Percentiles rank a stretch among this genome's conserved stretches.
Conservation (phyloP, 2,888 invertebrate genomes). For the Euplagia quadripunctaria region DNA sequence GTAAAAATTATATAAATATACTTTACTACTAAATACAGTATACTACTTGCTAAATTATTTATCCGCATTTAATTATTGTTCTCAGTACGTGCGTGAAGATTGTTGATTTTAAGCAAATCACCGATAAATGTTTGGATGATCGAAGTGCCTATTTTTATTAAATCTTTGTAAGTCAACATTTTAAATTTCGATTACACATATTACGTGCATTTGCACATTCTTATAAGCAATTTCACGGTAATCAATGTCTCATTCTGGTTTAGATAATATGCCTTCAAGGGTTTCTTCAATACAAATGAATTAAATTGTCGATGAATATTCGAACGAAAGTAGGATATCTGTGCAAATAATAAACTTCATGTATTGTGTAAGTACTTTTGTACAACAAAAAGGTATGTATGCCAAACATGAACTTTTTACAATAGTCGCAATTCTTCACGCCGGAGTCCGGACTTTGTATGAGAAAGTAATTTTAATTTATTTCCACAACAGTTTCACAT, state of each 20-base stretch:
- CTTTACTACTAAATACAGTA: no score
- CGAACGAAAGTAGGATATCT: constrained; percentile 63
- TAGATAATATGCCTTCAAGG: constrained; percentile 59
- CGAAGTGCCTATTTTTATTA: no score
- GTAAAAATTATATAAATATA: no score
- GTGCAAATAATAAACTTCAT: constrained; percentile 30
- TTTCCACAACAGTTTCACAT: constrained; percentile 39
- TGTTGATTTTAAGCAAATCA: no score
- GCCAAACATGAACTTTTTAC: constrained; percentile 27
- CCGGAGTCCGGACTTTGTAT: constrained; percentile 21
- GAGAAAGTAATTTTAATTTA: constrained; percentile 24
- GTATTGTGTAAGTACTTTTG: neutral
- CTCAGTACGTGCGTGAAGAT: no score
- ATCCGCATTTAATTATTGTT: neutral
- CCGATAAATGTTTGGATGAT: no score
- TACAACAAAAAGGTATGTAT: constrained; percentile 25
- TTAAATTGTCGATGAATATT: constrained; percentile 43
- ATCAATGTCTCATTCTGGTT: constrained; percentile 38
- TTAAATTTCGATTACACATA: neutral
- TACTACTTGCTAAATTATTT: neutral
- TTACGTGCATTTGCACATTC: neutral
- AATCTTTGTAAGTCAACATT: no score
- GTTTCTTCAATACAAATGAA: constrained; percentile 33
- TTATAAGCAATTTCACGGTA: constrained; percentile 1
- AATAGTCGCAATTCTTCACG: constrained; percentile 25